phyloP scores from a whole-genome alignment of 2,113 vertebrate genomes.

The Xerus inauris region DNA sequence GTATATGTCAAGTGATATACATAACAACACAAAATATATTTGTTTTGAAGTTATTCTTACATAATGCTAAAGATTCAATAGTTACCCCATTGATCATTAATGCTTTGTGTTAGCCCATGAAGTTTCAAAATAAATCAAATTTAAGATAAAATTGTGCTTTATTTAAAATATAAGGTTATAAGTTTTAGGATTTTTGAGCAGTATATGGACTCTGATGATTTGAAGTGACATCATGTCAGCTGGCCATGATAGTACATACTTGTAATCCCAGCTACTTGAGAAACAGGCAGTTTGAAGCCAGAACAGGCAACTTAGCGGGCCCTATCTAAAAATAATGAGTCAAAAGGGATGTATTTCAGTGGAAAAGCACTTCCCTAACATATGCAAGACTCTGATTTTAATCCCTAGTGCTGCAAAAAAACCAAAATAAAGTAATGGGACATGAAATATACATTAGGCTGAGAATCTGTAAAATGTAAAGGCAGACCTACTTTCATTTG shows the following conservation, averaged over 20 bases:
- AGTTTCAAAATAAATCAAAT: not conserved
- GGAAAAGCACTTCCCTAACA: not conserved
- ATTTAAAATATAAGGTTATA: not conserved
- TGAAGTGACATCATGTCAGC: not conserved
- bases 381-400: not conserved
- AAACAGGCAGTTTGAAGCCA: not conserved
- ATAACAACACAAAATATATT: not conserved
- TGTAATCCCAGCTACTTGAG: not conserved
- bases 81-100: not conserved
- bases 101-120: not conserved
- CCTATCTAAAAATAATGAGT: not conserved
- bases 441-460: not conserved
- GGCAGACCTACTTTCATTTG: not conserved
- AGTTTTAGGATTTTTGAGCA: not conserved
- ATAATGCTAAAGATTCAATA: not conserved
- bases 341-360: not conserved
- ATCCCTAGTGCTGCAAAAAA: not conserved
- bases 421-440: not conserved
- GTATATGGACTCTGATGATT: not conserved
- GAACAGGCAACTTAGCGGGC: not conserved
- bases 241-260: not conserved
- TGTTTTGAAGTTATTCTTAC: not conserved
- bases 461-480: not conserved
- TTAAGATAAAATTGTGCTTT: not conserved
- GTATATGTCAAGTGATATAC: not conserved